These are phyloP conservation scores for Betta splendens DNA, from an alignment of 2,797 vertebrate species.

Conservation along the genomic window DNA sequence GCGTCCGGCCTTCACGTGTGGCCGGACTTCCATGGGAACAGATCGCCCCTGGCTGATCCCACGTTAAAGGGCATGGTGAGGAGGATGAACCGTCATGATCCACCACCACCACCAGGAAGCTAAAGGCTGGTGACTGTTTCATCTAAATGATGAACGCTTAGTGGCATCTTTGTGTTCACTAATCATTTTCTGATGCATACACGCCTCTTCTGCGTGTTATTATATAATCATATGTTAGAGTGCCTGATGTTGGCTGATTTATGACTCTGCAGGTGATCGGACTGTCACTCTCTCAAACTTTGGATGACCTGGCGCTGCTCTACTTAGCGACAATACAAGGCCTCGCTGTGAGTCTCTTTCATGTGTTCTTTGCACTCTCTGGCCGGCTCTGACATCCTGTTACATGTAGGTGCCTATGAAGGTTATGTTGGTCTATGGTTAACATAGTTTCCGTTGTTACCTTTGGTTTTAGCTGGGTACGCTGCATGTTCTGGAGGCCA, in stretches of 20 bases:
- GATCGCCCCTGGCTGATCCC: conserved; percentile 94
- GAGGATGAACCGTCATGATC: neutral
- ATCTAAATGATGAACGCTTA: conserved; percentile 5
- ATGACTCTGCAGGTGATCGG: conserved; percentile 86
- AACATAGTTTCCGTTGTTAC: neutral
- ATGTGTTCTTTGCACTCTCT: neutral
- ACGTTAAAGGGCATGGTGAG: conserved; percentile 95
- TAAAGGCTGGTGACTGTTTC: neutral
- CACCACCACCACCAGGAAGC: no score
- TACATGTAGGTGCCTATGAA: neutral
- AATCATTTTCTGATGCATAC: neutral
- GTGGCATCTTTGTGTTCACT: neutral
- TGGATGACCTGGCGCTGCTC: conserved; percentile 92
- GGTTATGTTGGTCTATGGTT: conserved; percentile 11
- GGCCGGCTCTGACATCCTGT: neutral
- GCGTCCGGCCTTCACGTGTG: conserved; percentile 92
- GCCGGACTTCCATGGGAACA: conserved; percentile 98
- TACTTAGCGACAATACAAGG: conserved; percentile 94
- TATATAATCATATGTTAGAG: neutral
- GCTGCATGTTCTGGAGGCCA: conserved; percentile 89
- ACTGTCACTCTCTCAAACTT: conserved; percentile 85
- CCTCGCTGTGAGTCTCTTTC: conserved; percentile 88
- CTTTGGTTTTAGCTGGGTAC: conserved; percentile 87
- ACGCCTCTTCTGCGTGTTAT: neutral
- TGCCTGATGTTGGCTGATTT: neutral